Percentiles rank a stretch among this genome's conserved stretches.
Evolutionary conservation across 2,888 invertebrate species (phyloP).

Genomic region (Chromoteleia sp.): DNA sequence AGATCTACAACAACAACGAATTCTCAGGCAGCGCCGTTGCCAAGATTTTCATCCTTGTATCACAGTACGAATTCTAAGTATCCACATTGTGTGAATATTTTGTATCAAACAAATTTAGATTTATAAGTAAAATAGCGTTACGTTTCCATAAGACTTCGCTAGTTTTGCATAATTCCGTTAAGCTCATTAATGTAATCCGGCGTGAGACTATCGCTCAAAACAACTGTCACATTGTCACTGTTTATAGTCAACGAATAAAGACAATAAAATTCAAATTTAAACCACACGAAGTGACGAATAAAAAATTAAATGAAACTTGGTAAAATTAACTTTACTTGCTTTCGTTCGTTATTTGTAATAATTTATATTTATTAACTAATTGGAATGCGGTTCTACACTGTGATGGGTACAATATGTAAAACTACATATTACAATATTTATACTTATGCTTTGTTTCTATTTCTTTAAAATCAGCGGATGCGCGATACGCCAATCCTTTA

Average conservation of each 20-base stretch:
- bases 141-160: background rate
- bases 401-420: conserved; percentile 84
- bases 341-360: conserved; percentile 56
- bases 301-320: conserved; percentile 72
- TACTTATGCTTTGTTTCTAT: conserved; percentile 75
- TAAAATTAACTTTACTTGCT: conserved; percentile 81
- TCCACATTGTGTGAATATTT: conserved; percentile 21
- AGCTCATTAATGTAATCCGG: conserved; percentile 1
- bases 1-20: conserved; percentile 89
- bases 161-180: conserved; percentile 6
- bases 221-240: too few species aligned
- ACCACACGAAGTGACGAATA: conserved; percentile 38
- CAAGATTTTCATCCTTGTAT: conserved; percentile 93
- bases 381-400: conserved; percentile 84
- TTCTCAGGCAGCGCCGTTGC: conserved; percentile 94
- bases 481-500: conserved; percentile 19
- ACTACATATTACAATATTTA: conserved; percentile 82
- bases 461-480: conserved; percentile 41
- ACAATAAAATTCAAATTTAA: background rate
- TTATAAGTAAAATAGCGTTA: background rate
- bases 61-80: conserved; percentile 91
- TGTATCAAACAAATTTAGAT: background rate
- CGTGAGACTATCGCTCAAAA: background rate
- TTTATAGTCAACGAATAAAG: conserved; percentile 7
- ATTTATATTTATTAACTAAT: conserved; percentile 80